These are phyloP conservation scores for Epizoanthus ramosus DNA, from an alignment of 92 coral and sea anemone genomes.

Conservation along the genomic window DNA sequence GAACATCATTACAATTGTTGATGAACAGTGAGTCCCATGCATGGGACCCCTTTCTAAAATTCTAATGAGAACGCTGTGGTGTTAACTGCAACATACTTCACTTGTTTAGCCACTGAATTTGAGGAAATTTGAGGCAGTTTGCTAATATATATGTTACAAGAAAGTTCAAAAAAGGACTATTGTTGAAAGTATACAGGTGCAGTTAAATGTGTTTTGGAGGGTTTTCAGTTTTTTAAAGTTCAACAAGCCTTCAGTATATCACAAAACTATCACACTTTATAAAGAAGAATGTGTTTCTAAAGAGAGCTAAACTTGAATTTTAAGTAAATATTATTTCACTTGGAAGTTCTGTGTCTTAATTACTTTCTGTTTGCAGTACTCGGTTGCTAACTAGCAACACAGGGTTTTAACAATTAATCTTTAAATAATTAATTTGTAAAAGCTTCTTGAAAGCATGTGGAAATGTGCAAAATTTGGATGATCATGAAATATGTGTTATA, in stretches of 20 bases:
- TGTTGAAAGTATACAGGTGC: too few species aligned
- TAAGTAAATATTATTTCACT: neutral
- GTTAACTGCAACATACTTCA: too few species aligned
- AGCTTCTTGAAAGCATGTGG: neutral
- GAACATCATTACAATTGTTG: too few species aligned
- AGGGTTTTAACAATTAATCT: neutral
- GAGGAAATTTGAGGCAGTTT: too few species aligned
- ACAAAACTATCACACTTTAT: neutral
- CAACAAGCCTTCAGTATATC: neutral
- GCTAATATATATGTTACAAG: too few species aligned
- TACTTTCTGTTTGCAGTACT: slow-evolving; percentile 52
- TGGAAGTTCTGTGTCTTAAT: neutral
- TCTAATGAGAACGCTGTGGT: too few species aligned
- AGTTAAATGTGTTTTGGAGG: too few species aligned
- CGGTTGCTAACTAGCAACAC: slow-evolving; percentile 62
- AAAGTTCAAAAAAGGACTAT: too few species aligned
- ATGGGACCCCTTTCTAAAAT: too few species aligned
- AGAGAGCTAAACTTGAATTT: neutral
- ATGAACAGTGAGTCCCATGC: too few species aligned
- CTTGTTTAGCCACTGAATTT: too few species aligned
- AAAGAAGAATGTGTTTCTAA: neutral
- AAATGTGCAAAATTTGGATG: neutral
- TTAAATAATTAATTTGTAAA: slow-evolving; percentile 54
- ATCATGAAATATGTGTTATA: too few species aligned
- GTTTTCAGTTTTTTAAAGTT: neutral